A percentile compares a stretch with the other conserved stretches of the same genome.
These are phyloP conservation scores for Cataglyphis altisquamis DNA, from an alignment of 2,888 invertebrate species.

Conservation along the genomic window DNA sequence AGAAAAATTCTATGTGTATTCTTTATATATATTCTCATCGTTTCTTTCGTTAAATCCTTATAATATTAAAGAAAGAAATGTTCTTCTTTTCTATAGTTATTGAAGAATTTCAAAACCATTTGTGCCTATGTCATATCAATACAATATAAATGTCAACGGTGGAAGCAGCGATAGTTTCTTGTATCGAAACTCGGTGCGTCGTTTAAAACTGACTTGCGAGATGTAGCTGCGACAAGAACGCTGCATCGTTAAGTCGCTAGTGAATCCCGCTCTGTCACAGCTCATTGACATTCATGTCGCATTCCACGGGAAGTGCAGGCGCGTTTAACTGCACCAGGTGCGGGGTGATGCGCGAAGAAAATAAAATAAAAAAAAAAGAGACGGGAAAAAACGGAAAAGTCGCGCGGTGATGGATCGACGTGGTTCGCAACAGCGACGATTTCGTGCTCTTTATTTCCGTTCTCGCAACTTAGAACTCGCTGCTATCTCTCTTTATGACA, in stretches of 20 bases:
- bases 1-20: background rate
- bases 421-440: conserved; percentile 59
- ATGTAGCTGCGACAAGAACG: conserved; percentile 46
- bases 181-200: conserved; percentile 7
- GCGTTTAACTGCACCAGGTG: conserved; percentile 53
- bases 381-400: background rate
- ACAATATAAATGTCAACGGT: conserved; percentile 7
- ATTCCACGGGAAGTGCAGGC: conserved; percentile 54
- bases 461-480: conserved; percentile 54
- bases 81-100: background rate
- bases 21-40: background rate
- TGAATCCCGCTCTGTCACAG: conserved; percentile 43
- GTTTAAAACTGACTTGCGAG: conserved; percentile 47
- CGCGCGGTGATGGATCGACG: conserved; percentile 57
- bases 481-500: conserved; percentile 54
- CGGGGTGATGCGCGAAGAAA: background rate
- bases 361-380: background rate
- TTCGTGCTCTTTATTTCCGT: conserved; percentile 52
- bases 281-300: conserved; percentile 69
- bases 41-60: background rate
- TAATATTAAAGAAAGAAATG: background rate
- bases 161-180: conserved; percentile 10
- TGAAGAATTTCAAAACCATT: background rate
- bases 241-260: conserved; percentile 46
- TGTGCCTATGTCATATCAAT: conserved; percentile 4